A percentile compares a stretch with the other conserved stretches of the same genome.
Evolutionary conservation across 1,140 invertebrate genomes (phyloP).

Genomic region (Schlechtendalia chinensis): DNA sequence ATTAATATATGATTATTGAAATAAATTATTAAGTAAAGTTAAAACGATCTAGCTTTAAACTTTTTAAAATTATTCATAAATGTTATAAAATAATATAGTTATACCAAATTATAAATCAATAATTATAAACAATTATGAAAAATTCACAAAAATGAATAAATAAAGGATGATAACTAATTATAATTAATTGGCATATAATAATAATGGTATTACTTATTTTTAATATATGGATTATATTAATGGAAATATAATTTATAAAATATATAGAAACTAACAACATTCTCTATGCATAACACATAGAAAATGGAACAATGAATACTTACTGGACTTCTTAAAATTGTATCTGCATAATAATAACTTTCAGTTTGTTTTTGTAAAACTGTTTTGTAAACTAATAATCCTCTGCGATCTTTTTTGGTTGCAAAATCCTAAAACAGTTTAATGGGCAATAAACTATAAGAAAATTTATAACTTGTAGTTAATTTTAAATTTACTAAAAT

Average conservation of each 20-base stretch:
- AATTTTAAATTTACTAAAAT: neutral
- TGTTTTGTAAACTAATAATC: conserved; percentile 37
- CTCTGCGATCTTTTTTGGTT: conserved; percentile 29
- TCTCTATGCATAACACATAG: neutral
- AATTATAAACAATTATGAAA: too few relatives aligned
- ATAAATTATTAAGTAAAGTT: too few relatives aligned
- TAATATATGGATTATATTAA: neutral
- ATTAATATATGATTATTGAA: too few relatives aligned
- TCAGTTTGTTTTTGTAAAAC: conserved; percentile 42
- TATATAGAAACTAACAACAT: neutral
- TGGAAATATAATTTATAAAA: too few relatives aligned
- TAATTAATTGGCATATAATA: neutral
- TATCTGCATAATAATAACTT: conserved; percentile 44
- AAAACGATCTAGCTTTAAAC: too few relatives aligned
- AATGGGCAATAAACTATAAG: neutral
- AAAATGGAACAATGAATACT: conserved; percentile 5
- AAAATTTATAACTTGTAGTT: neutral
- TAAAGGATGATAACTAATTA: too few relatives aligned
- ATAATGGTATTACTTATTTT: neutral
- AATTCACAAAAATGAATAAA: neutral
- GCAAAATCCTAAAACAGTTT: conserved; percentile 20
- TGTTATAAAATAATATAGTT: too few relatives aligned
- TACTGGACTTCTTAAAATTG: conserved; percentile 44
- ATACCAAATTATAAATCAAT: too few relatives aligned
- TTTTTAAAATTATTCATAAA: too few relatives aligned